Base-by-base conservation (phyloP, 2,888 invertebrate species). In the Xanthia icteritia region DNA sequence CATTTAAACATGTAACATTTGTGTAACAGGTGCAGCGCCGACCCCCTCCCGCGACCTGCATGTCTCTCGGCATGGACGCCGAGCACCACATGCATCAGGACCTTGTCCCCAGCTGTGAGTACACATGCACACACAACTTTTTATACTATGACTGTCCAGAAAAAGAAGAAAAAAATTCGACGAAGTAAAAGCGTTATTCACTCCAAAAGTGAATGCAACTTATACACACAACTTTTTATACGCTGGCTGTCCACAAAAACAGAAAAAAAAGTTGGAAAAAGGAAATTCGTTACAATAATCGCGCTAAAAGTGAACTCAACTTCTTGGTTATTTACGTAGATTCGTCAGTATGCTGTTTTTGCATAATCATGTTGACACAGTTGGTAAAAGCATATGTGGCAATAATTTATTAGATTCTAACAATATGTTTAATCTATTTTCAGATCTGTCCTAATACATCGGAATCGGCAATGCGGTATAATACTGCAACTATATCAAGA, bases 31-130 rank as follows among this genome's bases (percentile, higher is more conserved):
- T 96, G 65, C 96, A 96, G 87, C 96, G 96, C 91, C 94, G 95
- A 77, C 96, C 96, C 51, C 96, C 96, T 77, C 93, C 96, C 77
- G 90, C 93, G 74, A 95, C 96, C 11, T 96, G 96, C 94, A 94
- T 94, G 95, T 92, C 94, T 17, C 92, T 92, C 78, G 94, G 95
- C 45, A 95, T 95, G 95, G 96, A 96, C 82, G 93, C 95, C n/a
- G 96, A 96, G 85, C 95, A 94, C 85, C 94, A 95, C 90, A 96
- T 96, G 96, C 96, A 96, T 75, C 96, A 96, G 92, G 96, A 96
- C 89, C 92, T 95, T 45, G 95, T 96, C 58, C 96, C 96, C 86
- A 96, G 96, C 93, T 96, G 96, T 96, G 71, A 94, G 96, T 96
- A 61, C 15, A 82, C 5, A 31, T 51, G 48, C 23, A 60, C 23